A percentile compares a stretch with the other conserved stretches of the same genome.
These are phyloP conservation scores for Cavia aperea DNA, from an alignment of 2,113 vertebrate genomes.

Conservation along the genomic window DNA sequence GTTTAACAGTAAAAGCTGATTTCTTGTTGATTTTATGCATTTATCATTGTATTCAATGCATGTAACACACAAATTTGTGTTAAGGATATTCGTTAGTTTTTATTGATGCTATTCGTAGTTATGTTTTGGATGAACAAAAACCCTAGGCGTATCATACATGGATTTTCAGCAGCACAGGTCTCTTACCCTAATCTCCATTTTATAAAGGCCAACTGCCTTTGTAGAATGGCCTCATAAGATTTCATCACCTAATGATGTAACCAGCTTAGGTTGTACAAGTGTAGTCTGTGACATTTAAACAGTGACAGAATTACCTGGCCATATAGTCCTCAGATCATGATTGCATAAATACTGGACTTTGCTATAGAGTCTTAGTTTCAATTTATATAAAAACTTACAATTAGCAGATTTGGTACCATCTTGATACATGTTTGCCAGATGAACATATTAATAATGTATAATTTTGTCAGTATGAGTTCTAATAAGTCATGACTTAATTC, in stretches of 20 bases:
- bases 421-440: background rate
- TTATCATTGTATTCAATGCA: background rate
- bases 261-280: background rate
- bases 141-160: background rate
- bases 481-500: slow-evolving; percentile 7
- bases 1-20: too few relatives aligned
- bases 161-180: background rate
- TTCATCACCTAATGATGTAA: background rate
- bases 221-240: background rate
- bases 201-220: background rate
- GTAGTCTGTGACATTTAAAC: background rate
- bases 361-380: background rate
- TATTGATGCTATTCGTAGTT: too few relatives aligned
- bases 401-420: background rate
- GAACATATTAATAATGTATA: background rate
- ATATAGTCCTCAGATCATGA: background rate
- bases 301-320: background rate
- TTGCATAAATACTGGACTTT: background rate
- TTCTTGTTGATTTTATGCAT: too few relatives aligned
- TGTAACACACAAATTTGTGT: background rate
- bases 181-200: background rate
- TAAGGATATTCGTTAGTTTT: background rate
- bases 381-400: background rate
- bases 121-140: background rate
- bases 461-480: background rate